Evolutionary conservation across 2,797 vertebrate genomes (phyloP).

Genomic region (Enteromius fasciolatus): DNA sequence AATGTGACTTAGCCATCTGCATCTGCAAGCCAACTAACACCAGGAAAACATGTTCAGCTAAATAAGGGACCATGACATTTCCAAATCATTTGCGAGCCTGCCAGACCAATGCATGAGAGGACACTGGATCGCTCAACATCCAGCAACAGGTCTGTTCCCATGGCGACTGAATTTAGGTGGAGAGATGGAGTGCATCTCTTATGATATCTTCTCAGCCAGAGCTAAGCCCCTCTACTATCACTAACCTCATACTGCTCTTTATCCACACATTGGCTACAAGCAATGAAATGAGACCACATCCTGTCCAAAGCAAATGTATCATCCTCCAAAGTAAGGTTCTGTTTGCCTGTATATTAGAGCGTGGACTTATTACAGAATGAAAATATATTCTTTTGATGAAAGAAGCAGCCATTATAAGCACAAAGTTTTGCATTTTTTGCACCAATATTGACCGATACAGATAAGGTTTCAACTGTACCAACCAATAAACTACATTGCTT

Average conservation of each 20-base stretch:
- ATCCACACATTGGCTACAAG: not conserved
- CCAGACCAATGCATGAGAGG: conserved; percentile 29
- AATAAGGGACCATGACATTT: conserved; percentile 30
- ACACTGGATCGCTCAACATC: conserved; percentile 49
- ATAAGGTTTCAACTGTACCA: not conserved
- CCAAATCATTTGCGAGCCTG: conserved; percentile 8
- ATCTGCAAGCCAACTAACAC: conserved; percentile 6
- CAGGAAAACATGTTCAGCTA: not conserved
- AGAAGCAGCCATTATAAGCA: not conserved
- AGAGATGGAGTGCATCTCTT: conserved; percentile 57
- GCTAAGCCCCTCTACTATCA: conserved; percentile 14
- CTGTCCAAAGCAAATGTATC: not conserved
- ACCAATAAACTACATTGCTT: not conserved
- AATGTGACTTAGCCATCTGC: not conserved
- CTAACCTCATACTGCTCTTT: not conserved
- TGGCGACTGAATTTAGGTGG: conserved; percentile 64
- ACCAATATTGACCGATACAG: not conserved
- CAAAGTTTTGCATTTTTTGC: not conserved
- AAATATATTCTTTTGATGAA: not conserved
- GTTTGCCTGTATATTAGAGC: not conserved
- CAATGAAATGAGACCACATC: conserved; percentile 12
- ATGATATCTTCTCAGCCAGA: conserved; percentile 51
- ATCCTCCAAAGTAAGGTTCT: not conserved
- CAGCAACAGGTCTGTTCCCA: conserved; percentile 73
- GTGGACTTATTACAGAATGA: not conserved